phyloP scores from a whole-genome alignment of 2,888 invertebrate genomes.

The Caradrina clavipalpis region DNA sequence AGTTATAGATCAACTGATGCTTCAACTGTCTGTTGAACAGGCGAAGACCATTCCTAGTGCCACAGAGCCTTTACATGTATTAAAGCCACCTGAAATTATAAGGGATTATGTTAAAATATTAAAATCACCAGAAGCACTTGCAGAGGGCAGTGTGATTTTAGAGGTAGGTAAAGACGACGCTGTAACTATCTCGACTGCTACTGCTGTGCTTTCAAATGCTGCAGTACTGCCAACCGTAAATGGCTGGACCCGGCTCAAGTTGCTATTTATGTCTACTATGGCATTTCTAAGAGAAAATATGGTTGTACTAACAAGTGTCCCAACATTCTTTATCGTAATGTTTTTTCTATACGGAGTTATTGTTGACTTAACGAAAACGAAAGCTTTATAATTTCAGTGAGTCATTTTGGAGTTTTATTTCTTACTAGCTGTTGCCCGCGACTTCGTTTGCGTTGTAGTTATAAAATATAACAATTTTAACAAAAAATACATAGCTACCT shows the following conservation, averaged over 20 bases:
- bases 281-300: constrained; percentile 78
- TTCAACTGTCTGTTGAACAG: constrained; percentile 68
- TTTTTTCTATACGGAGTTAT: constrained; percentile 76
- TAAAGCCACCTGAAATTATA: constrained; percentile 63
- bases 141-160: constrained; percentile 21
- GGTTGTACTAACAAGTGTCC: constrained; percentile 78
- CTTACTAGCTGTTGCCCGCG: neutral
- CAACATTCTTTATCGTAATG: constrained; percentile 77
- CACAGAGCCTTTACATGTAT: constrained; percentile 51
- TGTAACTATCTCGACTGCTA: constrained; percentile 63
- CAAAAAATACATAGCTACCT: too few relatives aligned
- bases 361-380: constrained; percentile 72
- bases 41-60: constrained; percentile 48
- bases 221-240: constrained; percentile 10
- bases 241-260: constrained; percentile 42
- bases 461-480: too few relatives aligned
- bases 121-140: constrained; percentile 56
- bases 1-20: constrained; percentile 76
- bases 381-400: constrained; percentile 66
- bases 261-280: constrained; percentile 57
- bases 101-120: constrained; percentile 72
- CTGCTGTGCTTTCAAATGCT: constrained; percentile 37
- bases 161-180: constrained; percentile 66
- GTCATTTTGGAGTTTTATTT: constrained; percentile 26
- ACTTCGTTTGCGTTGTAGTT: too few relatives aligned